Base-by-base conservation (phyloP, 2,113 vertebrate species). In the Zosterops pallidus region DNA sequence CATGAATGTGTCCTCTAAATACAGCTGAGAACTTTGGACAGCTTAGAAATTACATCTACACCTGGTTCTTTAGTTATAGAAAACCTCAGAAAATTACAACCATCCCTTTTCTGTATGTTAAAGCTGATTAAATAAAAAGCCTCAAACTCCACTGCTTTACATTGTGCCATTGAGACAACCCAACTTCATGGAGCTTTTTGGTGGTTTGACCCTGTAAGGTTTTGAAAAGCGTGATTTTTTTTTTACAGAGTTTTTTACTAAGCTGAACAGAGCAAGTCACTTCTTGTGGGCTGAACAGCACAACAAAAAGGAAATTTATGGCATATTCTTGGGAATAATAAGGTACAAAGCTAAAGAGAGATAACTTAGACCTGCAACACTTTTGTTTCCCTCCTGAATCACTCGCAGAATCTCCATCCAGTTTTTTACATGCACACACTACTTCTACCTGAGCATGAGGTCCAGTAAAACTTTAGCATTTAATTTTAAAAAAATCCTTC, bases 301-400 rank as follows among this genome's bases (percentile, higher is more conserved):
- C 25, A 56, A 37, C 57, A 39, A 33, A 49, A 80, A 57, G 14
- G 14, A 56, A 64, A 16, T 46, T 67, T 41, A 28, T 0, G 5
- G 41, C 1, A 2, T 26, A 15, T 24, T 60, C 37, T 47, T 0
- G 0, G 90, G 80, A 95, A 35, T 0, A 9, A 56, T 37, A 9
- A 20, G 18, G 37, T 49, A 44, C 46, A 77, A 64, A 94, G 46
- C 23, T 50, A 19, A 65, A 70, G 20, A 91, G 79, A 49, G 83
- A n/a, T 52, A 46, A 59, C 23, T 59, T 55, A 23, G 19, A 85
- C 50, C n/a, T 44, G n/a, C 57, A 70, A 5, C 23, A 33, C 4
- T 46, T 46, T 6, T 19, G 19, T 53, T 91, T 82, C 49, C 18
- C 8, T 81, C 71, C 68, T 52, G 56, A 67, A 57, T 81, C 25